Evolutionary conservation across 2,797 vertebrate genomes (phyloP), one percentile per base, ranked within the genome.

Genomic region (Esox masquinongy): DNA sequence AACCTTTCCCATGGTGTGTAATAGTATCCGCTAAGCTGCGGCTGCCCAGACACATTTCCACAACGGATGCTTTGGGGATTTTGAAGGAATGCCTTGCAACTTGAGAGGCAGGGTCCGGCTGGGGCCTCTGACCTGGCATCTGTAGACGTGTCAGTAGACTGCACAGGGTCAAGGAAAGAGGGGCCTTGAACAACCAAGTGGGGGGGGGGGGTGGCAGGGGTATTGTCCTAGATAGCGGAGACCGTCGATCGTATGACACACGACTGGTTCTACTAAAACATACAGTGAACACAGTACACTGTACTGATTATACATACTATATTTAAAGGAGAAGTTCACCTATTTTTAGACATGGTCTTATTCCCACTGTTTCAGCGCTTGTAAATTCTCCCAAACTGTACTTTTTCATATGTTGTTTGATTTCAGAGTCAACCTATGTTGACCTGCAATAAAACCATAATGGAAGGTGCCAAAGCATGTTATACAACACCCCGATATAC

Each of bases 41-140:
- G 70, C 66, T 31, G 51, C 43, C 71, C 17, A 22, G 71, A 36
- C 70, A 72, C 61, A 77, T 77, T 77, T 70, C 70, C 49, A 77
- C 31, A 36, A 56, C 59, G 75, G 75, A 77, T 66, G 56, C 34
- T 63, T 53, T 43, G 56, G 71, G 56, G 56, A 73, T 63, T 61
- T 73, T 50, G 43, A 47, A 51, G 75, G 75, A 76, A 66, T 70
- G 56, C 43, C 4, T 61, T 64, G 24, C n/a, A 72, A 77, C 64
- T 70, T 47, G 70, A 77, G 76, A 64, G 74, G 29, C 64, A 56
- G 29, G 66, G 50, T 75, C 64, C 22, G 39, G 17, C 31, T 16
- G 39, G 59, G 61, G 39, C 56, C 63, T 50, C 63, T 50, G 43
- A 63, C 43, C 47, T 36, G 64, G 73, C 11, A 6, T 6, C 68